Percentiles rank a stretch among this genome's conserved stretches.
Conservation (phyloP, 2,113 vertebrate genomes). For the Mesembrinibis cayennensis region DNA sequence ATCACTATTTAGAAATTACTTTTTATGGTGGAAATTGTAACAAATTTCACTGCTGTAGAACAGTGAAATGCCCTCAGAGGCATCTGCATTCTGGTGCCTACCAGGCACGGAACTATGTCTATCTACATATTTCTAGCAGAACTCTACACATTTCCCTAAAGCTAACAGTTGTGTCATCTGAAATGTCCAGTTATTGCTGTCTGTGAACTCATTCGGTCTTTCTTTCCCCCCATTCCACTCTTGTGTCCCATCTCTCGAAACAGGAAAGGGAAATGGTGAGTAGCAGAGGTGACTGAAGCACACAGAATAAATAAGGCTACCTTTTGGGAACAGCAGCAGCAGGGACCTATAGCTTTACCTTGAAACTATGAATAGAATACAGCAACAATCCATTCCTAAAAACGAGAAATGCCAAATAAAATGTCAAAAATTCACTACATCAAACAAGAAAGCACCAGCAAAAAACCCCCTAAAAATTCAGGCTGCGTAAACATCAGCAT, state of each 20-base stretch:
- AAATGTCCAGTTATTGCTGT: not conserved
- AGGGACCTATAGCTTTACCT: not conserved
- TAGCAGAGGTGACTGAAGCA: not conserved
- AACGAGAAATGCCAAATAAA: not conserved
- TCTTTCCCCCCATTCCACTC: accelerated
- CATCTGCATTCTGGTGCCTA: not conserved
- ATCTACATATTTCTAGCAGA: not conserved
- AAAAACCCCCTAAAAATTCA: not conserved
- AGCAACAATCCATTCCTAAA: not conserved
- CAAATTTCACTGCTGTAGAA: not conserved
- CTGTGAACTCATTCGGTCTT: not conserved
- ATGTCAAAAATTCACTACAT: not conserved
- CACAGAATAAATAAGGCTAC: not conserved
- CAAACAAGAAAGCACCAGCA: not conserved
- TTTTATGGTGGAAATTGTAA: not conserved
- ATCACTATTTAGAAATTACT: not conserved
- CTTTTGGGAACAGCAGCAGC: not conserved
- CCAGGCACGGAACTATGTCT: not conserved
- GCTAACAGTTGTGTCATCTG: not conserved
- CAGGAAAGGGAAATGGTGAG: not conserved
- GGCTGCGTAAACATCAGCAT: not conserved
- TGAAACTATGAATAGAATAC: not conserved
- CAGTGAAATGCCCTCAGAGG: not conserved
- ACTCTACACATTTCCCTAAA: not conserved
- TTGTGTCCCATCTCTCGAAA: not conserved